A percentile compares a stretch with the other conserved stretches of the same genome.
Conservation (phyloP, 2,888 invertebrate genomes). For the Eudemis profundana region DNA sequence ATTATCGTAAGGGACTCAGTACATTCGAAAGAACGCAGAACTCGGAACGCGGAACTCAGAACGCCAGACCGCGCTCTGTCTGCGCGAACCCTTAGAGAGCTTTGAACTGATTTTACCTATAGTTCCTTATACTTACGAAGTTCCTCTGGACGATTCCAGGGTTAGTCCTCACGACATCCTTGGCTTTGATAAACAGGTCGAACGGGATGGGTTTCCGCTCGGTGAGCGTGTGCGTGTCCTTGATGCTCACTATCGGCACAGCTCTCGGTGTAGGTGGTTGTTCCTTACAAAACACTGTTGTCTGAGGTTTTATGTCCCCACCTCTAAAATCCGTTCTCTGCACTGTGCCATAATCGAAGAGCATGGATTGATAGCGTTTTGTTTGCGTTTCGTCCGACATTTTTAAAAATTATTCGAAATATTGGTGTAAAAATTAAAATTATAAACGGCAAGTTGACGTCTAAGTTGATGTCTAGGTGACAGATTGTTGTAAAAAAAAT, state of each 20-base stretch:
- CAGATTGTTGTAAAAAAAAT: not conserved
- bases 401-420: slow-evolving; percentile 27
- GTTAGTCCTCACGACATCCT: slow-evolving; percentile 55
- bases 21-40: no score
- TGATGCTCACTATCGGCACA: no score
- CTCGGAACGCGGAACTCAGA: no score
- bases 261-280: slow-evolving; percentile 46
- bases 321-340: slow-evolving; percentile 55
- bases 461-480: not conserved
- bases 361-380: slow-evolving; percentile 53
- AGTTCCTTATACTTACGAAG: slow-evolving; percentile 55
- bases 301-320: slow-evolving; percentile 48
- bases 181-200: slow-evolving; percentile 54
- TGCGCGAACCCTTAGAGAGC: no score
- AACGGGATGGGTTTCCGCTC: slow-evolving; percentile 59
- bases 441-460: not conserved
- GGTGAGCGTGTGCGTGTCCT: slow-evolving; percentile 62
- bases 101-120: no score
- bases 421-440: not conserved
- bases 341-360: slow-evolving; percentile 62
- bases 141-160: slow-evolving; percentile 56
- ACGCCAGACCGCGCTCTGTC: no score
- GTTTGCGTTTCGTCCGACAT: slow-evolving; percentile 39
- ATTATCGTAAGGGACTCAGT: no score
- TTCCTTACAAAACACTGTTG: slow-evolving; percentile 51